These are phyloP conservation scores for Pteronura brasiliensis DNA, from an alignment of 2,113 vertebrate species.

Conservation along the genomic window DNA sequence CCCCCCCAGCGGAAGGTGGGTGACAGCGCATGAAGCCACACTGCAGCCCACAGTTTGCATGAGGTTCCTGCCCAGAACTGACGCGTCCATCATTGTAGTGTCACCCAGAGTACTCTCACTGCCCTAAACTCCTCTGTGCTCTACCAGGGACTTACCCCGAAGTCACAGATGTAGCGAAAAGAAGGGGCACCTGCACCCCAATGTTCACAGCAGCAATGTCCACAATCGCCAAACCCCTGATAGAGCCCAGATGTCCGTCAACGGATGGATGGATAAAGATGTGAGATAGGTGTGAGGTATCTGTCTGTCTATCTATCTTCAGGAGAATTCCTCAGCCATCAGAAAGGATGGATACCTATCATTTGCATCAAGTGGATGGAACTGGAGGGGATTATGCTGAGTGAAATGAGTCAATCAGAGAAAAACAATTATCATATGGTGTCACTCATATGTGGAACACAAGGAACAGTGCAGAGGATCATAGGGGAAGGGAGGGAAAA, in stretches of 20 bases:
- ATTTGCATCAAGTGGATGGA: neutral
- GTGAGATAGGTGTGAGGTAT: too few species aligned
- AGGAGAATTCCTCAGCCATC: neutral
- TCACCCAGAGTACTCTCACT: neutral
- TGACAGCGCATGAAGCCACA: neutral
- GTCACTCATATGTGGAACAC: rapidly evolving
- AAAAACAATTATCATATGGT: neutral
- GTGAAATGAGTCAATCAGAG: neutral
- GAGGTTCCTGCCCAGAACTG: neutral
- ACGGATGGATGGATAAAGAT: neutral
- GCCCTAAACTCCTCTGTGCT: neutral
- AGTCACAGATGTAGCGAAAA: neutral
- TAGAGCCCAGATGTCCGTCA: neutral
- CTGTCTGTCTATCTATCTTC: too few species aligned
- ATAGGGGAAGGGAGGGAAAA: neutral
- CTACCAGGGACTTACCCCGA: neutral
- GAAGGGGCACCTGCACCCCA: neutral
- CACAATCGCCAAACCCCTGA: neutral
- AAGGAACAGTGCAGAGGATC: neutral
- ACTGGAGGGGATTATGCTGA: neutral
- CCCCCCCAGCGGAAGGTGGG: neutral
- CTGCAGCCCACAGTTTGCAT: neutral
- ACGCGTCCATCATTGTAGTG: neutral
- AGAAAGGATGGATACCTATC: rapidly evolving
- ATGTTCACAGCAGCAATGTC: neutral